Evolutionary conservation across 2,113 vertebrate species (phyloP).

Genomic region (Podilymbus podiceps): DNA sequence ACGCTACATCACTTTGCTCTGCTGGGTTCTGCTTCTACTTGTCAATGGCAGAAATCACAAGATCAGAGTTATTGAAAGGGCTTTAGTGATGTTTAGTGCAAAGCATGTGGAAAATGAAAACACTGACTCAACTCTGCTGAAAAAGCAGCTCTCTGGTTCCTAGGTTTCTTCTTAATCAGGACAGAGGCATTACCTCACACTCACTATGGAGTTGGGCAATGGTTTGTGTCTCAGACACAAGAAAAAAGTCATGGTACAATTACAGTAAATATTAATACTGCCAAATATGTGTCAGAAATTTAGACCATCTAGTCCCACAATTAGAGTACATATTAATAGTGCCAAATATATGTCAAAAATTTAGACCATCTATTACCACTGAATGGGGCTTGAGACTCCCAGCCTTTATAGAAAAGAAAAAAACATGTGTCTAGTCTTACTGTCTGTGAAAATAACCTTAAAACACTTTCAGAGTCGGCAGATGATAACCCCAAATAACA

Average conservation of each 20-base stretch:
- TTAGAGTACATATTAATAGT: not conserved
- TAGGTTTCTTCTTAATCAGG: slow-evolving; percentile 7
- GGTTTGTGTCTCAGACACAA: not conserved
- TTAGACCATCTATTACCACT: not conserved
- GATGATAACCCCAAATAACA: not conserved
- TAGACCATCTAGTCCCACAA: not conserved
- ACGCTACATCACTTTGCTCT: slow-evolving; percentile 50
- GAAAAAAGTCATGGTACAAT: not conserved
- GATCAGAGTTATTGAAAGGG: slow-evolving; percentile 31
- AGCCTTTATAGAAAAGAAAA: not conserved
- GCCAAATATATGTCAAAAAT: not conserved
- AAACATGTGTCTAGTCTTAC: not conserved
- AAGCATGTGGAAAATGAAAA: slow-evolving; percentile 57
- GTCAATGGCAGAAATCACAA: slow-evolving; percentile 59
- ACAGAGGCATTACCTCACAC: not conserved
- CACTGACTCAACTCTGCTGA: slow-evolving; percentile 23
- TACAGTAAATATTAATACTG: not conserved
- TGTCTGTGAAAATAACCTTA: not conserved
- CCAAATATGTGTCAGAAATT: not conserved
- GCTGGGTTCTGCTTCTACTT: slow-evolving; percentile 33
- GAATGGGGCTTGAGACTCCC: not conserved
- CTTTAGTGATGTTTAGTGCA: slow-evolving; percentile 27
- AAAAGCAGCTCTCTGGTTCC: slow-evolving; percentile 36
- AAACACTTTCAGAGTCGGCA: not conserved
- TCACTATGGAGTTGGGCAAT: not conserved